Evolutionary conservation across 1,140 invertebrate genomes (phyloP).

Genomic region (Streblospio benedicti): DNA sequence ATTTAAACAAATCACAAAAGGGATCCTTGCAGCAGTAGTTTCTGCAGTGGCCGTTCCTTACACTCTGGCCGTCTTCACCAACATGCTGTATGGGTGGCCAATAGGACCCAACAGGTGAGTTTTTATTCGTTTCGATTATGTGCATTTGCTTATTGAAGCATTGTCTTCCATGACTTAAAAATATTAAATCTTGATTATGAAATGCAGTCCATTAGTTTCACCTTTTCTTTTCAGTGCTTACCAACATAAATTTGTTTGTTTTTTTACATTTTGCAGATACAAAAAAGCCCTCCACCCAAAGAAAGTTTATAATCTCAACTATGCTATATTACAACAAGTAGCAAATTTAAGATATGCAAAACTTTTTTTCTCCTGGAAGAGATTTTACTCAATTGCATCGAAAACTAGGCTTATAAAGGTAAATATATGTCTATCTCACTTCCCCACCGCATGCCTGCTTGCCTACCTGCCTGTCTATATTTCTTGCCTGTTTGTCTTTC

Average conservation of each 20-base stretch:
- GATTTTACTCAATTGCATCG: conserved; percentile 32
- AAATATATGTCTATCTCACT: not conserved
- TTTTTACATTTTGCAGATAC: too few species aligned
- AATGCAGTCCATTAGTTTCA: too few species aligned
- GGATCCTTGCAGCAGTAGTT: not conserved
- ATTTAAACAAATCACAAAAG: conserved; percentile 1
- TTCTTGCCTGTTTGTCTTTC: too few species aligned
- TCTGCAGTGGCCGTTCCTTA: conserved; percentile 36
- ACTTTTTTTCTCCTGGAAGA: conserved; percentile 31
- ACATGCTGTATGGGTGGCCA: conserved; percentile 39
- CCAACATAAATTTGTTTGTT: conserved; percentile 1
- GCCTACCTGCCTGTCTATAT: too few species aligned
- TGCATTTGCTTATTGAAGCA: too few species aligned
- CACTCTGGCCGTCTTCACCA: conserved; percentile 31
- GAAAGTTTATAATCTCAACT: conserved; percentile 41
- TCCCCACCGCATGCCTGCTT: not conserved
- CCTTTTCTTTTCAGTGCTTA: too few species aligned
- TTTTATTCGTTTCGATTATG: too few species aligned
- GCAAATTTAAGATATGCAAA: conserved; percentile 27
- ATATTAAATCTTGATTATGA: too few species aligned
- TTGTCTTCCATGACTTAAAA: too few species aligned
- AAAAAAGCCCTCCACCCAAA: conserved; percentile 31
- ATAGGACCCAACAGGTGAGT: conserved; percentile 20
- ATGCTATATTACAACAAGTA: conserved; percentile 29
- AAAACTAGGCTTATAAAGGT: conserved; percentile 34